Evolutionary conservation across 2,113 vertebrate genomes (phyloP).

Genomic region (Megaceryle torquata): DNA sequence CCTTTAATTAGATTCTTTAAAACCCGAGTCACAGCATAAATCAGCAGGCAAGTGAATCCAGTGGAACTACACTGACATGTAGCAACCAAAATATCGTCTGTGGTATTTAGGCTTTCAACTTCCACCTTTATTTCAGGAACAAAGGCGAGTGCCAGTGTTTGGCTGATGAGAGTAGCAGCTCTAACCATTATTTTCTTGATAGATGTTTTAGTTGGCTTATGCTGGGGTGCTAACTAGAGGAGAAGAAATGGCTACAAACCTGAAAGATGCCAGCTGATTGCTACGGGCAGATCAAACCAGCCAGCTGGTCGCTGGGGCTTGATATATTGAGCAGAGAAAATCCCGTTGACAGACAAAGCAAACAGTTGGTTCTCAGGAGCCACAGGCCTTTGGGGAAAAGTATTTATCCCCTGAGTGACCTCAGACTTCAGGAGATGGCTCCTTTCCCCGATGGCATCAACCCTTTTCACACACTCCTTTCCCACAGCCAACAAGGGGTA

Average conservation of each 20-base stretch:
- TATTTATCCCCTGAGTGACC: conserved; percentile 67
- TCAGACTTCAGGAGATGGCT: conserved; percentile 65
- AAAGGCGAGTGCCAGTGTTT: conserved; percentile 35
- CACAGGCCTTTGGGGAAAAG: conserved; percentile 56
- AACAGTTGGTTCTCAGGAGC: conserved; percentile 64
- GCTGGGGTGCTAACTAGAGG: conserved; percentile 36
- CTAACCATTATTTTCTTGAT: conserved; percentile 62
- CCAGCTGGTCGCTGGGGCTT: conserved; percentile 44
- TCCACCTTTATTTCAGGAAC: conserved; percentile 58
- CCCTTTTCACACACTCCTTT: conserved; percentile 59
- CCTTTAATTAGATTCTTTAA: not conserved
- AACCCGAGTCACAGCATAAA: conserved; percentile 26
- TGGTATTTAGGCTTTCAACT: conserved; percentile 57
- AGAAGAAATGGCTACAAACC: conserved; percentile 50
- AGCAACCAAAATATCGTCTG: conserved; percentile 48
- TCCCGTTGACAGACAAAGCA: conserved; percentile 62
- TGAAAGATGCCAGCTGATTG: conserved; percentile 62
- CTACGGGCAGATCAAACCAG: conserved; percentile 47
- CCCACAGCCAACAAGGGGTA: conserved; percentile 40
- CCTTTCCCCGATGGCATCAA: conserved; percentile 48
- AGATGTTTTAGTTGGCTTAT: conserved; percentile 56
- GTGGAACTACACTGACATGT: not conserved
- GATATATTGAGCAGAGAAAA: conserved; percentile 71
- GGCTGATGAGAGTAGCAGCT: conserved; percentile 38
- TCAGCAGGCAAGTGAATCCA: conserved; percentile 39